phyloP scores from a whole-genome alignment of 2,113 vertebrate genomes.

The Neopipo cinnamomea region DNA sequence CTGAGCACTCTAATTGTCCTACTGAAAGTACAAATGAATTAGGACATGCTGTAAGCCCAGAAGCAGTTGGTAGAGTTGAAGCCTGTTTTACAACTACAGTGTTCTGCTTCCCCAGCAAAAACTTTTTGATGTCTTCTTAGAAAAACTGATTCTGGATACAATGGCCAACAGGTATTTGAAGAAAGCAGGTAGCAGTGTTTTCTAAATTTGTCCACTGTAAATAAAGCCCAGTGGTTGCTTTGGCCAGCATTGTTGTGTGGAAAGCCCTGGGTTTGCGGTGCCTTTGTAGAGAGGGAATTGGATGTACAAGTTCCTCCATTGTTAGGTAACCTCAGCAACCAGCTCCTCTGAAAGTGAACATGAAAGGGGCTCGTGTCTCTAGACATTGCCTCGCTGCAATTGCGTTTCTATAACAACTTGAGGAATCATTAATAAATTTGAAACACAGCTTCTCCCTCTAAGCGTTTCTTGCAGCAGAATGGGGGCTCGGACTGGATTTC shows the following conservation, averaged over 20 bases:
- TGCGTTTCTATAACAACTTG: slow-evolving; percentile 40
- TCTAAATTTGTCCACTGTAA: neutral
- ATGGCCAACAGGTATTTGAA: neutral
- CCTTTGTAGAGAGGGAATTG: neutral
- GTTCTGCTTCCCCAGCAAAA: neutral
- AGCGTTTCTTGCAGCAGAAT: neutral
- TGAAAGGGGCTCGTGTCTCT: neutral
- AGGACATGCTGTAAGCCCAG: neutral
- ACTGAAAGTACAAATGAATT: neutral
- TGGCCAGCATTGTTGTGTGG: neutral
- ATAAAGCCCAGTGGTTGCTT: neutral
- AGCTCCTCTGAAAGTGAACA: neutral
- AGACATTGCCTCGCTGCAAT: neutral
- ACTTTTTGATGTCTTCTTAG: neutral
- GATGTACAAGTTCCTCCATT: neutral
- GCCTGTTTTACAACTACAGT: neutral
- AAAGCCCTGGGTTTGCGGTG: neutral
- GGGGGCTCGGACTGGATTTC: neutral
- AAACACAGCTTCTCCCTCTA: neutral
- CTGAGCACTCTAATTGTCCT: neutral
- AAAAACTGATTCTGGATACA: neutral
- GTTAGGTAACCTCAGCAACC: slow-evolving; percentile 47
- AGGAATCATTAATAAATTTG: slow-evolving; percentile 25
- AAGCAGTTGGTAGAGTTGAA: neutral
- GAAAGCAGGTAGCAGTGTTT: neutral